Percentiles rank a stretch among this genome's conserved stretches.
These are phyloP conservation scores for Sarcophaga carnaria DNA, from an alignment of 2,888 invertebrate species.

Conservation along the genomic window DNA sequence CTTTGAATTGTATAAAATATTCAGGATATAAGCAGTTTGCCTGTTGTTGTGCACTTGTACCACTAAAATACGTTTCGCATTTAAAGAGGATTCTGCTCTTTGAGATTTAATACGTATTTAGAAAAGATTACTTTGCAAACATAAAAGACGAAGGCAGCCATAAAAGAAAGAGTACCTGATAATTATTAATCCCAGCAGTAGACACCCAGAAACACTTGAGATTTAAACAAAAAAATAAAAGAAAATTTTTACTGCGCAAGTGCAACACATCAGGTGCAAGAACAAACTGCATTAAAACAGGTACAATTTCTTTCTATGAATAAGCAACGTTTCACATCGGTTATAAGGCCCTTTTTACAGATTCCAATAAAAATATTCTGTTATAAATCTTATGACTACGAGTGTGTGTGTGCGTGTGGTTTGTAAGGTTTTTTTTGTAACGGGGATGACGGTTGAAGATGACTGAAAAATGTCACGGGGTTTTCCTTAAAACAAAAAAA, in stretches of 20 bases:
- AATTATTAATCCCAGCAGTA: conserved; percentile 22
- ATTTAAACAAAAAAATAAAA: conserved; percentile 10
- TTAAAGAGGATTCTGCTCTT: not conserved
- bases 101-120: conserved; percentile 38
- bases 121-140: not conserved
- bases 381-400: not conserved
- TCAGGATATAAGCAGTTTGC: no score
- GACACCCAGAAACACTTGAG: not conserved
- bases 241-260: conserved; percentile 42
- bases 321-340: not conserved
- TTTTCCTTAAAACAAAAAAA: conserved; percentile 46
- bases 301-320: conserved; percentile 14
- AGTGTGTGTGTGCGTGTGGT: not conserved
- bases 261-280: conserved; percentile 30
- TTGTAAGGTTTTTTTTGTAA: not conserved
- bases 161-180: conserved; percentile 14
- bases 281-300: conserved; percentile 34
- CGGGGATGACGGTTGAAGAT: conserved; percentile 46
- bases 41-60: no score
- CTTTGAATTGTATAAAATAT: no score
- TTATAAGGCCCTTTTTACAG: conserved; percentile 22
- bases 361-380: conserved; percentile 14
- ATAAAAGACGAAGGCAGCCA: conserved; percentile 14
- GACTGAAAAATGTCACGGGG: conserved; percentile 63
- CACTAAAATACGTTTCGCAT: no score